phyloP scores from a whole-genome alignment of 2,797 vertebrate genomes.

The Rhodeus uyekii region DNA sequence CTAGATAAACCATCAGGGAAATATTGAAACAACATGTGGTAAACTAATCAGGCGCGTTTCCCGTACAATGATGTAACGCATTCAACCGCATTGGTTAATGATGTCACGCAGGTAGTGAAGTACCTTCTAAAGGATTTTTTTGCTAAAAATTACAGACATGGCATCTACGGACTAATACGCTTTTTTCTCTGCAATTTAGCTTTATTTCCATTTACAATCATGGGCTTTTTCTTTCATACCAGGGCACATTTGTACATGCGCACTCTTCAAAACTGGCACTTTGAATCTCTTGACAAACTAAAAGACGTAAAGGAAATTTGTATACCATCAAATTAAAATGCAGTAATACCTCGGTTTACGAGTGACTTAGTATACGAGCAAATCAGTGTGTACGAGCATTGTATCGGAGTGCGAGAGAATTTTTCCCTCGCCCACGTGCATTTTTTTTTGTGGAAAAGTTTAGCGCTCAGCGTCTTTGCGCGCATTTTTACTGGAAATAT shows the following conservation, averaged over 20 bases:
- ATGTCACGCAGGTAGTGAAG: neutral
- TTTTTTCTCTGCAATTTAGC: neutral
- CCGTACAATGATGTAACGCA: neutral
- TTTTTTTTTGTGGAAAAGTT: too few species aligned
- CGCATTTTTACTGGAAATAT: too few species aligned
- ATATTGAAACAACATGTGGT: neutral
- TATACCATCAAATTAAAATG: too few species aligned
- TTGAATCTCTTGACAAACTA: neutral
- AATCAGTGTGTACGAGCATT: too few species aligned
- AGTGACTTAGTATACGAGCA: too few species aligned
- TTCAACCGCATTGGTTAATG: neutral
- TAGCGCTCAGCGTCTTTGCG: too few species aligned
- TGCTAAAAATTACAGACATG: neutral
- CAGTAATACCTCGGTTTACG: too few species aligned
- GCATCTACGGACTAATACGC: neutral
- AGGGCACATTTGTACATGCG: neutral
- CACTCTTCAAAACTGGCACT: neutral
- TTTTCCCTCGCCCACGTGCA: too few species aligned
- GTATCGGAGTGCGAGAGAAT: too few species aligned
- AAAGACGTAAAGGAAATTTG: too few species aligned
- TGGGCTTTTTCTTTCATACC: neutral
- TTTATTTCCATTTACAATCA: neutral
- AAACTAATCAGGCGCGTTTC: neutral
- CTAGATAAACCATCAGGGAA: constrained; percentile 2
- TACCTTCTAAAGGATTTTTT: too few species aligned